Evolutionary conservation across 1,140 invertebrate species (phyloP).

Genomic region (Melipona quadrifasciata): DNA sequence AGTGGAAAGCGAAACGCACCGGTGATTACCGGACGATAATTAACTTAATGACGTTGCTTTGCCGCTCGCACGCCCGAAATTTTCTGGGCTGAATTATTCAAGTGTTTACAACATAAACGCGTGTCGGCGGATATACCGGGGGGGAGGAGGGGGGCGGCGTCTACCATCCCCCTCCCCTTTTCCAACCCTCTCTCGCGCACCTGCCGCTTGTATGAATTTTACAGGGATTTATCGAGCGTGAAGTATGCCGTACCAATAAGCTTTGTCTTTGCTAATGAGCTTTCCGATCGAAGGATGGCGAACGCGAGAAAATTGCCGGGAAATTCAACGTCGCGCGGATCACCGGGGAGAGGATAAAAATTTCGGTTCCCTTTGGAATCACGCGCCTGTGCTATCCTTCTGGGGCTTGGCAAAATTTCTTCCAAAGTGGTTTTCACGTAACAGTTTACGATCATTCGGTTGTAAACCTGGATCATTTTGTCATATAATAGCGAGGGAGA

Average conservation of each 20-base stretch:
- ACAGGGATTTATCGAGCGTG: slow-evolving; percentile 50
- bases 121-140: slow-evolving; percentile 10
- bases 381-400: too few species aligned
- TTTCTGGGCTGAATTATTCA: slow-evolving; percentile 51
- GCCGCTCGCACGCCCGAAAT: slow-evolving; percentile 29
- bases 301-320: slow-evolving; percentile 13
- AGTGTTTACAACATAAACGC: slow-evolving; percentile 54
- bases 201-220: slow-evolving; percentile 39
- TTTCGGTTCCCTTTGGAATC: too few species aligned
- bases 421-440: too few species aligned
- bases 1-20: slow-evolving; percentile 36
- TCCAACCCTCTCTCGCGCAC: not conserved
- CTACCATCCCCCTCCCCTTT: not conserved
- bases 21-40: slow-evolving; percentile 55
- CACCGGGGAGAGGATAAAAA: too few species aligned
- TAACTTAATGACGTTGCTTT: slow-evolving; percentile 55
- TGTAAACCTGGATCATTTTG: too few species aligned
- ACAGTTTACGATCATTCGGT: too few species aligned
- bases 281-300: slow-evolving; percentile 25
- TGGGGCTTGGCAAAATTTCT: too few species aligned
- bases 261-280: slow-evolving; percentile 47
- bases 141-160: too few species aligned
- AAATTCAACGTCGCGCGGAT: not conserved
- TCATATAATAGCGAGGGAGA: too few species aligned
- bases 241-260: slow-evolving; percentile 43